phyloP scores from a whole-genome alignment of 2,888 invertebrate species.

The Salticus scenicus region DNA sequence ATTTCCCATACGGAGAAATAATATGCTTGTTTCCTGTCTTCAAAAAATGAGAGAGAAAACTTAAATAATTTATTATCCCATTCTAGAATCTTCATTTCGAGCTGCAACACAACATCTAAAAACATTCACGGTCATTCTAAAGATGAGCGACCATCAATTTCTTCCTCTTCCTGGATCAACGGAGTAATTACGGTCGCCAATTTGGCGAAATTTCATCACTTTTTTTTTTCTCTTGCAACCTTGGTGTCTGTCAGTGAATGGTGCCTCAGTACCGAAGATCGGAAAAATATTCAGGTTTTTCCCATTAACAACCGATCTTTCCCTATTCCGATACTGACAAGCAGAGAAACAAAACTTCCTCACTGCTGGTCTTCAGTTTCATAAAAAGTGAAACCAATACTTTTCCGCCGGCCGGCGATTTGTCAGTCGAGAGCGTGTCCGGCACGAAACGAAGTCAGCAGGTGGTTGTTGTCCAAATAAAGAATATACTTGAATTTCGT shows the following conservation, averaged over 20 bases:
- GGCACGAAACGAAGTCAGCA: neutral
- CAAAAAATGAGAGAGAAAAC: too few relatives aligned
- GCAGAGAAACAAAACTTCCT: neutral
- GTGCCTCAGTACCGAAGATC: conserved; percentile 12
- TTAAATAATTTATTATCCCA: too few relatives aligned
- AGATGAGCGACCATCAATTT: too few relatives aligned
- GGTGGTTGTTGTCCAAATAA: conserved; percentile 22
- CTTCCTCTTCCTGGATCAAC: too few relatives aligned
- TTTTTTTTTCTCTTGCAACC: conserved; percentile 27
- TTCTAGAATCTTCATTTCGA: too few relatives aligned
- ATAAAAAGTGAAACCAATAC: conserved; percentile 26
- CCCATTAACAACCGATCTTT: conserved; percentile 27
- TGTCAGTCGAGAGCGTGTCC: neutral
- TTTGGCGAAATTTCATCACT: conserved; percentile 3
- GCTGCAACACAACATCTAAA: too few relatives aligned
- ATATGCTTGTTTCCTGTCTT: too few relatives aligned
- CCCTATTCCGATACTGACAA: conserved; percentile 21
- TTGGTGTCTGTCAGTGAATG: conserved; percentile 29
- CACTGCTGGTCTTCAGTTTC: conserved; percentile 10
- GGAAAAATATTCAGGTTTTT: conserved; percentile 46
- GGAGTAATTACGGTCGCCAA: too few relatives aligned
- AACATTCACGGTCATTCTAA: too few relatives aligned
- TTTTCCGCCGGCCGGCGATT: conserved; percentile 15
- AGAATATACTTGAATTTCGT: neutral
- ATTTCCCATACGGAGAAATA: too few relatives aligned